These are phyloP conservation scores for Columba janthina DNA, from an alignment of 2,113 vertebrate genomes.

Conservation along the genomic window DNA sequence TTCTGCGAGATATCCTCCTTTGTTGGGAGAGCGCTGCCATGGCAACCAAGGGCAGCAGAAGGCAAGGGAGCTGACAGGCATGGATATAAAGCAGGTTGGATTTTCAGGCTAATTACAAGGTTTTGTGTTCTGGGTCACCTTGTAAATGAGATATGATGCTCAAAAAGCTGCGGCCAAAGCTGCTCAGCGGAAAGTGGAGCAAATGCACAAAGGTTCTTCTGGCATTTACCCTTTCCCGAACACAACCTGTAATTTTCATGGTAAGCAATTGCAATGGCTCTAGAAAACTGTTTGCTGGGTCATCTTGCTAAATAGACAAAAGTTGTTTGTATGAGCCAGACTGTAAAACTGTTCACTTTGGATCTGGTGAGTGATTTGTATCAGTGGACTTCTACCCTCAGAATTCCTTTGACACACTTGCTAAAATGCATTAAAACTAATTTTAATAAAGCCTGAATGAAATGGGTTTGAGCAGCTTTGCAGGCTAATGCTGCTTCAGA, in stretches of 20 bases:
- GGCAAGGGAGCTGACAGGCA: constrained; percentile 54
- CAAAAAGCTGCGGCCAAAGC: constrained; percentile 16
- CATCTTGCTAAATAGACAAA: constrained; percentile 22
- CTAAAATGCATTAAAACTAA: constrained; percentile 22
- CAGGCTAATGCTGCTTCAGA: neutral
- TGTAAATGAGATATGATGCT: constrained; percentile 62
- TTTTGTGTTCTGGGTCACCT: constrained; percentile 62
- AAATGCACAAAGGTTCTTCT: neutral
- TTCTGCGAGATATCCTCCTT: constrained; percentile 31
- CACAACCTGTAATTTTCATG: neutral
- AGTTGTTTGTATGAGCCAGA: neutral
- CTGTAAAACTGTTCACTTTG: neutral
- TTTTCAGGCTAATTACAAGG: constrained; percentile 71
- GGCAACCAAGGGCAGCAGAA: constrained; percentile 53
- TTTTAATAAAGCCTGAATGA: neutral
- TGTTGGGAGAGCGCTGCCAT: constrained; percentile 62
- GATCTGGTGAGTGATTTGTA: neutral
- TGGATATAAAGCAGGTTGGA: constrained; percentile 45
- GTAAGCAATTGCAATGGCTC: neutral
- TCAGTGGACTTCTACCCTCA: neutral
- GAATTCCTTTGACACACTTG: neutral
- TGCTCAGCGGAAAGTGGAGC: neutral
- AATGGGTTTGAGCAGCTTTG: neutral
- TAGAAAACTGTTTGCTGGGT: neutral
- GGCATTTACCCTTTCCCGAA: neutral